These are phyloP conservation scores for Aurelia sp. DNA, from an alignment of 30 jellyfish, hydroid and myxozoan species.

Conservation along the genomic window DNA sequence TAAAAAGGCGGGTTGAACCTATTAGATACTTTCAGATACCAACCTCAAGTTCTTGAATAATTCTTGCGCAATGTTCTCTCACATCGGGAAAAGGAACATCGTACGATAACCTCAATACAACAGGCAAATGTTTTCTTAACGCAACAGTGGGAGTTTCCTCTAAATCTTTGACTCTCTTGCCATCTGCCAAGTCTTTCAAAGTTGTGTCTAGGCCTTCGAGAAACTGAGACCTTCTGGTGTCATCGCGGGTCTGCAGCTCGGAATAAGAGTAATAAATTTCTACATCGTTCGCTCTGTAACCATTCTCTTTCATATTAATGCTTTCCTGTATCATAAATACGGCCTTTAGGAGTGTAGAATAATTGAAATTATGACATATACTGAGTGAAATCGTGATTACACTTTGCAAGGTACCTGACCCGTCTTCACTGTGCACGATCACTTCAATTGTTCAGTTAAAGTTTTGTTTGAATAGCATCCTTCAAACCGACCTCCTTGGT, in stretches of 20 bases:
- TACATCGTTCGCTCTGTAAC: conserved; percentile 45
- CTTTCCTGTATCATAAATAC: conserved; percentile 25
- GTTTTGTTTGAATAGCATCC: conserved; percentile 6
- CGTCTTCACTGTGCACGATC: background rate
- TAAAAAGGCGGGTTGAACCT: background rate
- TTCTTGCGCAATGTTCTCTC: conserved; percentile 83
- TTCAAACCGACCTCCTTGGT: background rate
- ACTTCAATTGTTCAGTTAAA: background rate
- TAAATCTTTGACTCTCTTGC: conserved; percentile 37
- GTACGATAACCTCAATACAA: conserved; percentile 76
- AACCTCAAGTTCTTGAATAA: conserved; percentile 92
- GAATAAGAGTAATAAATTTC: conserved; percentile 61
- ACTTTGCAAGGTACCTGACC: background rate
- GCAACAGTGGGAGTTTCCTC: conserved; percentile 44
- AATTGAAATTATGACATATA: conserved; percentile 18
- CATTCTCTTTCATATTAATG: conserved; percentile 86
- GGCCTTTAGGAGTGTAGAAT: background rate
- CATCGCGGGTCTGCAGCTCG: conserved; percentile 95
- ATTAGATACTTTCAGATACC: background rate
- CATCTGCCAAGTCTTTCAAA: conserved; percentile 76
- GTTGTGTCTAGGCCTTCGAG: conserved; percentile 84
- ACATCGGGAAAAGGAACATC: conserved; percentile 98
- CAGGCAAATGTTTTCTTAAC: conserved; percentile 67
- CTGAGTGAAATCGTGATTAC: background rate
- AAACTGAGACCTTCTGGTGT: conserved; percentile 65